These are phyloP conservation scores for Telenomus remus DNA, from an alignment of 1,140 invertebrate species.

Conservation along the genomic window DNA sequence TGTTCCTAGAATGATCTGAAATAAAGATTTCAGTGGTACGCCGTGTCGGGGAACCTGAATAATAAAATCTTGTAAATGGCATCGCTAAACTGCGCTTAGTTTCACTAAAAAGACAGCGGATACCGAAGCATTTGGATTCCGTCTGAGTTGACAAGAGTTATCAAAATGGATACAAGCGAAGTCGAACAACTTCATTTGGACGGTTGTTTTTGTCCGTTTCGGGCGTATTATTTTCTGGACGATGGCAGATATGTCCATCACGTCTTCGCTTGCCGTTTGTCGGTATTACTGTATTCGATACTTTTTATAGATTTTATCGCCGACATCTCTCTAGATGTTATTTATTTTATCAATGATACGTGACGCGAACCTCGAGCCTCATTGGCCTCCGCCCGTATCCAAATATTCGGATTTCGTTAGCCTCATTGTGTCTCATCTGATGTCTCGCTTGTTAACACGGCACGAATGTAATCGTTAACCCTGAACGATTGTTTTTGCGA, in stretches of 20 bases:
- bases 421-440: slow-evolving; percentile 53
- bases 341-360: slow-evolving; percentile 60
- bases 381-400: slow-evolving; percentile 36
- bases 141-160: slow-evolving; percentile 52
- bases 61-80: slow-evolving; percentile 72
- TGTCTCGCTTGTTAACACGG: slow-evolving; percentile 51
- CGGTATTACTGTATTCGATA: slow-evolving; percentile 61
- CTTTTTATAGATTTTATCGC: slow-evolving; percentile 62
- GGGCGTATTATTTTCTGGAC: slow-evolving; percentile 47
- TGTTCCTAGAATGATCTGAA: slow-evolving; percentile 77
- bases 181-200: slow-evolving; percentile 54
- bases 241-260: slow-evolving; percentile 61
- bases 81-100: slow-evolving; percentile 64
- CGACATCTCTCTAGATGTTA: slow-evolving; percentile 49
- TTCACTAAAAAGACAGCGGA: slow-evolving; percentile 47
- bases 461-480: slow-evolving; percentile 55
- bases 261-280: slow-evolving; percentile 56
- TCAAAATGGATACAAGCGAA: slow-evolving; percentile 56
- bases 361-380: slow-evolving; percentile 44
- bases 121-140: slow-evolving; percentile 65
- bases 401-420: slow-evolving; percentile 51
- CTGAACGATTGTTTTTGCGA: slow-evolving; percentile 45
- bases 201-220: slow-evolving; percentile 25
- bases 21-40: slow-evolving; percentile 74
- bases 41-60: slow-evolving; percentile 70